phyloP scores from a whole-genome alignment of 2,888 invertebrate species.

The Pharmacophagus antenor region DNA sequence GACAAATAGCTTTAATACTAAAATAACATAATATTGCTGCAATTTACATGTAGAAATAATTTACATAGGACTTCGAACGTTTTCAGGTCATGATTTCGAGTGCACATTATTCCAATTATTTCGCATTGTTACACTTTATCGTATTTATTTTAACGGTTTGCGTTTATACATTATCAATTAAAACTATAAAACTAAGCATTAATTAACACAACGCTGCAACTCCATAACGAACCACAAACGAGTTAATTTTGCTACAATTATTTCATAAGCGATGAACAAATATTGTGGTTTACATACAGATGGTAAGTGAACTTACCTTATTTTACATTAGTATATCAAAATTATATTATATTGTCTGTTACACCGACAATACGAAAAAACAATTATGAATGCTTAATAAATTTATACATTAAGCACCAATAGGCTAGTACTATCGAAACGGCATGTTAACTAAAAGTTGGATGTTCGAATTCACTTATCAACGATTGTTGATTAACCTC shows the following conservation, averaged over 20 bases:
- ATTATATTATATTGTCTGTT: no score
- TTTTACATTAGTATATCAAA: no score
- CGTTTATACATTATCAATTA: slow-evolving; percentile 24
- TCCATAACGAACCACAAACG: slow-evolving; percentile 20
- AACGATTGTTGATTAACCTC: no score
- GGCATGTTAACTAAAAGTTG: no score
- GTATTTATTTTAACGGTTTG: slow-evolving; percentile 11
- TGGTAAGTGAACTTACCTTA: neutral
- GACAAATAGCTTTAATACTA: no score
- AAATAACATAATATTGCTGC: no score
- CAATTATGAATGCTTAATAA: neutral
- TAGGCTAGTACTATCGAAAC: neutral
- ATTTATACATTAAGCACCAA: neutral
- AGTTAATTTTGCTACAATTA: slow-evolving; percentile 5
- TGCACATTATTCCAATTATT: slow-evolving; percentile 5
- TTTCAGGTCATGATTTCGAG: neutral
- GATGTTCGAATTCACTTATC: no score
- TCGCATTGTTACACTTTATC: slow-evolving; percentile 5
- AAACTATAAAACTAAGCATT: slow-evolving; percentile 9
- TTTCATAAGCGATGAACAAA: slow-evolving; percentile 15
- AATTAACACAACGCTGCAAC: slow-evolving; percentile 16
- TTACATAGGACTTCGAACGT: no score
- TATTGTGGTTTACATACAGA: neutral
- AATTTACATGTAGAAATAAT: no score
- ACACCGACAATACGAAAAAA: no score